Conservation (phyloP, 2,888 invertebrate genomes). For the Drosophila yooni region DNA sequence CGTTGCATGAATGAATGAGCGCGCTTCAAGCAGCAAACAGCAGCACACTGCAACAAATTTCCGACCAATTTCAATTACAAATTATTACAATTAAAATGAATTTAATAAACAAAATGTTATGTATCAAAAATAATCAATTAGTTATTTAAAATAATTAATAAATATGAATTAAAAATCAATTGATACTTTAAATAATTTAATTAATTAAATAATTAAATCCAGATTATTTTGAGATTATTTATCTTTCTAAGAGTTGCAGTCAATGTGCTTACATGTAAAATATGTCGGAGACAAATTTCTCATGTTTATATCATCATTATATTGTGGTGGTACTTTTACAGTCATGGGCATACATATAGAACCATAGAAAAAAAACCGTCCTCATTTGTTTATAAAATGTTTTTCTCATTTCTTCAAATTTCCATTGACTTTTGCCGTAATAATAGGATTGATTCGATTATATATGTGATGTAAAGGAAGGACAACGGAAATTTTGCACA, state of each 20-base stretch:
- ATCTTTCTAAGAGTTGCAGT: not conserved
- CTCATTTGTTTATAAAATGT: not conserved
- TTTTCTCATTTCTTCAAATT: not conserved
- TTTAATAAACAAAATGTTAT: not conserved
- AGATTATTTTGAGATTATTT: not conserved
- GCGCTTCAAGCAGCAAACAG: conserved; percentile 39
- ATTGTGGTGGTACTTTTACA: not conserved
- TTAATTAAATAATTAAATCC: no score
- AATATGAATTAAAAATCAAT: not conserved
- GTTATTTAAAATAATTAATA: not conserved
- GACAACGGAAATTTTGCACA: not conserved
- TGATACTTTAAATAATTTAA: not conserved
- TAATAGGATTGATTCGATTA: not conserved
- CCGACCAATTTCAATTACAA: not conserved
- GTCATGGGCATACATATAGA: not conserved
- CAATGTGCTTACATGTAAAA: not conserved
- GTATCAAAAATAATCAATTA: not conserved
- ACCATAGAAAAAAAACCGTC: not conserved
- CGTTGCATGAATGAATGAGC: conserved; percentile 75
- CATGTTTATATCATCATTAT: no score
- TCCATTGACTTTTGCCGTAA: not conserved
- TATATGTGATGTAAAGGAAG: not conserved
- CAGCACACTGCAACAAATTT: conserved; percentile 5
- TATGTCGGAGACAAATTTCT: no score
- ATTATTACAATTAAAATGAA: not conserved